A percentile compares a stretch with the other conserved stretches of the same genome.
Evolutionary conservation across 2,113 vertebrate species (phyloP).

Genomic region (Nanorana parkeri): DNA sequence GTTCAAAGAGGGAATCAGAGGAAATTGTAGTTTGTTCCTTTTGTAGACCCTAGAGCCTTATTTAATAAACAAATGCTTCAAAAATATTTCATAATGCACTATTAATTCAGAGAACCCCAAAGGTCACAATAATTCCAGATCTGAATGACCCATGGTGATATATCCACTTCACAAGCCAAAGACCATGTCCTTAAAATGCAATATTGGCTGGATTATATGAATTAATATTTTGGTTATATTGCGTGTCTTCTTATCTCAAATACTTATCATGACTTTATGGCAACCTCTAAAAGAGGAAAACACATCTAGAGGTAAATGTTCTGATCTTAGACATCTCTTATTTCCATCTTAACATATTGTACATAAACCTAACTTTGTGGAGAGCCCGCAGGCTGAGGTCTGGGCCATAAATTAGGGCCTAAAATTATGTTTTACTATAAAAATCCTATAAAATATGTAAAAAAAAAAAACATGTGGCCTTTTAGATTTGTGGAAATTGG

Average conservation of each 20-base stretch:
- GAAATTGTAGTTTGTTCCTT: background rate
- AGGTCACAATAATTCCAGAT: constrained; percentile 12
- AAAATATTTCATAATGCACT: constrained; percentile 15
- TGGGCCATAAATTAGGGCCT: too few species aligned
- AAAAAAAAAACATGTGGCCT: too few species aligned
- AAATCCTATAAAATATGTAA: too few species aligned
- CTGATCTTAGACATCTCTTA: background rate
- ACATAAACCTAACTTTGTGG: too few species aligned
- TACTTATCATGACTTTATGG: constrained; percentile 39
- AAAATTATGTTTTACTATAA: too few species aligned
- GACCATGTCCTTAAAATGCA: constrained; percentile 22
- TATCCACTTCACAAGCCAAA: constrained; percentile 36
- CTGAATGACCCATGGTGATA: background rate
- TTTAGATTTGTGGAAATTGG: too few species aligned
- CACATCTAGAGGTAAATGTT: constrained; percentile 16
- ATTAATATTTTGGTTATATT: too few species aligned
- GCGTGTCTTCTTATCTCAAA: constrained; percentile 25
- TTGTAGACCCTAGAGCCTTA: background rate
- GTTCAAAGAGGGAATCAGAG: constrained; percentile 14
- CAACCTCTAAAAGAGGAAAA: constrained; percentile 1
- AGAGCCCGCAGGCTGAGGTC: too few species aligned
- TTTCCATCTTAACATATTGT: background rate
- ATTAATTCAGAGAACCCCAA: constrained; percentile 24
- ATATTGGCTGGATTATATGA: constrained; percentile 39
- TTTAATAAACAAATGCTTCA: background rate